Evolutionary conservation across 2,888 invertebrate species (phyloP).

Genomic region (Eristalis intricaria): DNA sequence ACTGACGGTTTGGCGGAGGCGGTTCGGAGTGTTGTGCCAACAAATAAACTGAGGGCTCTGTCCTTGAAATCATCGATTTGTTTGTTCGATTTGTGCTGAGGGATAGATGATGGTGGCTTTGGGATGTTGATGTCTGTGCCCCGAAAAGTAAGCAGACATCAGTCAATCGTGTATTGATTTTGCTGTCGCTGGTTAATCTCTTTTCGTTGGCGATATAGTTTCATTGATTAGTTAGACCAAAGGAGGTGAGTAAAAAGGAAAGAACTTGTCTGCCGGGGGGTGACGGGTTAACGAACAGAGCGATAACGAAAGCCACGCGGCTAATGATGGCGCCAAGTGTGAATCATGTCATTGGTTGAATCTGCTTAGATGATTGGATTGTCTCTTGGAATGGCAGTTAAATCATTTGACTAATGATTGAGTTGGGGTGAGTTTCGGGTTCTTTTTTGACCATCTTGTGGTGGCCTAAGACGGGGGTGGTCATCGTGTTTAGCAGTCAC

Average conservation of each 20-base stretch:
- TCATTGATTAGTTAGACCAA: background rate
- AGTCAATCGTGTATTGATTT: conserved; percentile 16
- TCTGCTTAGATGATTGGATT: background rate
- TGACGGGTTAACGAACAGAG: background rate
- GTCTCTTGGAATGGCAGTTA: background rate
- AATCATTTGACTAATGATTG: background rate
- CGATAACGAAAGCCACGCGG: background rate
- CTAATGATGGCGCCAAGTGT: background rate
- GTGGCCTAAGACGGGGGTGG: too few species aligned
- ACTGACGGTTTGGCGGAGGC: too few species aligned
- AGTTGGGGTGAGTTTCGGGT: background rate
- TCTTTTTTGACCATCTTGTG: too few species aligned
- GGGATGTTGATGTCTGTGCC: background rate
- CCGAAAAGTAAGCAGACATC: background rate
- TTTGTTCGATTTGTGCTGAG: conserved; percentile 4
- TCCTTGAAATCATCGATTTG: conserved; percentile 27
- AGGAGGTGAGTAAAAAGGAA: background rate
- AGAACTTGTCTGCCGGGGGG: background rate
- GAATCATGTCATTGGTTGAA: background rate
- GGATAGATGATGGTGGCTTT: background rate
- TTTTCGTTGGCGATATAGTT: background rate
- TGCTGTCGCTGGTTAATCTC: background rate
- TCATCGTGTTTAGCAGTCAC: too few species aligned
- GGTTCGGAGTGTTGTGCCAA: background rate
- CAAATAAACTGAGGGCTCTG: background rate